These are phyloP conservation scores for Paramuricea clavata DNA, from an alignment of 92 coral and sea anemone genomes.

Conservation along the genomic window DNA sequence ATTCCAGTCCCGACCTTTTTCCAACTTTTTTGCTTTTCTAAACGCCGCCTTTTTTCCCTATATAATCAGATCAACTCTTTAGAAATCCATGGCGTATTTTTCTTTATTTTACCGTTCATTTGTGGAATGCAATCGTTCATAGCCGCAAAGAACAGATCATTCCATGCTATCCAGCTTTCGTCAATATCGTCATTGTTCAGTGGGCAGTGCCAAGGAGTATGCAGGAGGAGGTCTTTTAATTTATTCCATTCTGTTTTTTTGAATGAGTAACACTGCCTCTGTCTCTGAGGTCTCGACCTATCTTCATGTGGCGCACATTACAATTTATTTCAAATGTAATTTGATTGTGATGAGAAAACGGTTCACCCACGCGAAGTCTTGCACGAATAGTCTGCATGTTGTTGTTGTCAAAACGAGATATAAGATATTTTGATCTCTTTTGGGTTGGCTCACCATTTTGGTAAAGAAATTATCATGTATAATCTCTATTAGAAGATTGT, in stretches of 20 bases:
- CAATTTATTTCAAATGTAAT: not conserved
- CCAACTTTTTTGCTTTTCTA: slow-evolving; percentile 51
- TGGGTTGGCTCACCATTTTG: slow-evolving; percentile 24
- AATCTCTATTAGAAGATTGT: slow-evolving; percentile 21
- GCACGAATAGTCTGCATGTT: not conserved
- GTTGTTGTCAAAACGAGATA: not conserved
- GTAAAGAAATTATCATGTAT: slow-evolving; percentile 29
- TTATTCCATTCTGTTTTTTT: slow-evolving; percentile 60
- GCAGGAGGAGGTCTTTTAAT: slow-evolving; percentile 28
- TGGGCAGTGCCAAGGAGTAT: slow-evolving; percentile 51
- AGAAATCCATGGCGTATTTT: slow-evolving; percentile 66
- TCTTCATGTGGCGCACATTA: not conserved
- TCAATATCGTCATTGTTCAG: slow-evolving; percentile 43
- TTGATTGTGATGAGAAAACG: not conserved
- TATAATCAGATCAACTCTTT: slow-evolving; percentile 58
- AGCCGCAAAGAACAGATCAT: slow-evolving; percentile 54
- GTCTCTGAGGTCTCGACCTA: not conserved
- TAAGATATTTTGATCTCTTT: not conserved
- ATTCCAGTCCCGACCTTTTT: not conserved
- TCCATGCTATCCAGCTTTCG: slow-evolving; percentile 61
- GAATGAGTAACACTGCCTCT: not conserved
- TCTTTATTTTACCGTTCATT: slow-evolving; percentile 37
- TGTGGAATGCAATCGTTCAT: slow-evolving; percentile 64
- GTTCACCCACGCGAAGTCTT: not conserved
- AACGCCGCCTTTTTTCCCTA: slow-evolving; percentile 55